Conservation (phyloP, 2,888 invertebrate genomes). For the Ypsolopha scabrella region DNA sequence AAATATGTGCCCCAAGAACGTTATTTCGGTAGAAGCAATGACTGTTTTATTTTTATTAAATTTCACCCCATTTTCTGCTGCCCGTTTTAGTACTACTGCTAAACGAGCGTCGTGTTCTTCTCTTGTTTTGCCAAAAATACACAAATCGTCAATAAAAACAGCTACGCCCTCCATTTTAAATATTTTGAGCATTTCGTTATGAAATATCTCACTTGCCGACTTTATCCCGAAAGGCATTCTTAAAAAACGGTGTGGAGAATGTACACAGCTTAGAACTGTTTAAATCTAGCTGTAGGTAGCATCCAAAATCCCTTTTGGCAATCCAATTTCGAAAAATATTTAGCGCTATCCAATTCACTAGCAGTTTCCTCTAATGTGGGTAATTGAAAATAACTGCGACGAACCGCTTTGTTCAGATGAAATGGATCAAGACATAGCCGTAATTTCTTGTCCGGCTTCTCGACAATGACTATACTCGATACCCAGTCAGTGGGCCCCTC, state of each 20-base stretch:
- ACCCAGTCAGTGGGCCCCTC: too few relatives aligned
- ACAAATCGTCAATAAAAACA: slow-evolving; percentile 6
- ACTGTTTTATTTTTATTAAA: neutral
- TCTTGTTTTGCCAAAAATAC: too few relatives aligned
- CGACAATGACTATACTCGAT: too few relatives aligned
- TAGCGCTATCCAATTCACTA: slow-evolving; percentile 7
- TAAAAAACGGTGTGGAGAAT: slow-evolving; percentile 7
- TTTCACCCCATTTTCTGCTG: slow-evolving; percentile 3
- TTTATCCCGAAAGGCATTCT: slow-evolving; percentile 9
- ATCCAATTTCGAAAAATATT: slow-evolving; percentile 8
- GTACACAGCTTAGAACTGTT: slow-evolving; percentile 9
- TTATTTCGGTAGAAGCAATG: neutral
- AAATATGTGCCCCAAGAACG: too few relatives aligned
- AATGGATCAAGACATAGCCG: slow-evolving; percentile 9
- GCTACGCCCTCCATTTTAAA: slow-evolving; percentile 8
- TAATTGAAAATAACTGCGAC: slow-evolving; percentile 10
- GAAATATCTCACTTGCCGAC: slow-evolving; percentile 9
- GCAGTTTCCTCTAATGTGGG: slow-evolving; percentile 10
- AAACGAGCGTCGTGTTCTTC: slow-evolving; percentile 9
- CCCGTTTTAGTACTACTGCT: neutral
- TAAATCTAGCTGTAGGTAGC: slow-evolving; percentile 5
- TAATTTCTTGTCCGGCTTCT: too few relatives aligned
- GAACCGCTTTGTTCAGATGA: slow-evolving; percentile 8
- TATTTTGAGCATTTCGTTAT: slow-evolving; percentile 10
- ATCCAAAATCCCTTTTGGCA: slow-evolving; percentile 10